Evolutionary conservation across 2,113 vertebrate species (phyloP).

Genomic region (Corythornis cristatus): DNA sequence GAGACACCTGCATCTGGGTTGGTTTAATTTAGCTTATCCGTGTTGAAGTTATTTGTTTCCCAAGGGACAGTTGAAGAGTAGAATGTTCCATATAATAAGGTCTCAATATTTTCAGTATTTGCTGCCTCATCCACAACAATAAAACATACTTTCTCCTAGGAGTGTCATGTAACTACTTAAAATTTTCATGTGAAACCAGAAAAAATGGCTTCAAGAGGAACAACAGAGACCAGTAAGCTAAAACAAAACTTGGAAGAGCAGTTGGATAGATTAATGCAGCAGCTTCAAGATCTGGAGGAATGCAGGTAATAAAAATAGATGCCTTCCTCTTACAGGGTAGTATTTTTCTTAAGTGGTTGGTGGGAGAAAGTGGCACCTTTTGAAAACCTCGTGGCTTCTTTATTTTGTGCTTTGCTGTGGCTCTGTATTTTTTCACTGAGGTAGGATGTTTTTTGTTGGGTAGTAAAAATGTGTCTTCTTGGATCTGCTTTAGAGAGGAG

Average conservation of each 20-base stretch:
- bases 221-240: conserved; percentile 92
- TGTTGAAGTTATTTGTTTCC: neutral
- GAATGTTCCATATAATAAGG: fast-evolving
- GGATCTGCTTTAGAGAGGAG: conserved; percentile 82
- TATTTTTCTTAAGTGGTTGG: neutral
- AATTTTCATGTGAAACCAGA: conserved; percentile 40
- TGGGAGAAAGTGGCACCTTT: neutral
- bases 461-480: neutral
- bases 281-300: conserved; percentile 95
- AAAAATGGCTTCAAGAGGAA: conserved; percentile 94
- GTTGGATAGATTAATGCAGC: conserved; percentile 95
- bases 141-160: neutral
- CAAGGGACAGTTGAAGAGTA: fast-evolving
- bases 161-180: conserved; percentile 37
- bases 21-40: neutral
- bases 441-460: neutral
- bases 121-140: neutral
- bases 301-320: conserved; percentile 84
- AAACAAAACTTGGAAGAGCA: conserved; percentile 98
- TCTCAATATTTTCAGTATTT: neutral
- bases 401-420: neutral
- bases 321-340: neutral
- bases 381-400: neutral
- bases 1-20: fast-evolving
- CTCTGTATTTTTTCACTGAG: neutral